Base-by-base conservation (phyloP, 2,797 vertebrate genomes). In the Sebastes steindachneri region DNA sequence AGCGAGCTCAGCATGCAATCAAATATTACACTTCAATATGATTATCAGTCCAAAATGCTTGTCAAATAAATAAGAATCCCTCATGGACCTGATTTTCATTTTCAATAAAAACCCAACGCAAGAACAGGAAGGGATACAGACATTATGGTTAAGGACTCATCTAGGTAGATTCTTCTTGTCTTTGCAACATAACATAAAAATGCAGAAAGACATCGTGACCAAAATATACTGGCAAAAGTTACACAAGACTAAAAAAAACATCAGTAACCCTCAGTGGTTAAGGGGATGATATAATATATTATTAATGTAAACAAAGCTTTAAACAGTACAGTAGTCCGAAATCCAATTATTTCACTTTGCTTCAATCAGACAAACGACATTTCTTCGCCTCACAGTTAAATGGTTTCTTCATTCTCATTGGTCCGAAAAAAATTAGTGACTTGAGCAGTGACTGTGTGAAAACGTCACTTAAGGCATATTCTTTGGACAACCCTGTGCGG, bases 231-330 rank as follows among this genome's bases (percentile, higher is more conserved):
- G 90, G 86, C 80, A 89, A 95, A 93, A 88, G 88, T 92, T 92
- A 92, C 88, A 92, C 80, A 82, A 84, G 80, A 88, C 88, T 88
- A 79, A 87, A 82, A 88, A 88, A 91, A 89, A 92, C 86, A 90
- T 85, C 86, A 89, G 88, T 80, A 89, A 88, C 89, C 92, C 85
- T 89, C 88, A 83, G 86, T 67, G 79, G 82, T 86, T 85, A 83
- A 91, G 84, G 79, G 89, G 89, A 73, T 77, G 87, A 86, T 88
- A 91, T 62, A 95, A 96, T 96, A 96, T 96, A 96, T 96, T 96
- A 96, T 91, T 95, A 95, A 95, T 95, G 94, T 96, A 95, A 96
- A 96, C 95, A 96, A 91, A 83, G 84, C 77, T 93, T 95, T 94
- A 87, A 91, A 93, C 90, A 94, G 91, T 90, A 95, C 92, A 94